Percentiles rank a stretch among this genome's conserved stretches.
These are phyloP conservation scores for Melanostoma mellinum DNA, from an alignment of 2,888 invertebrate genomes.

Conservation along the genomic window DNA sequence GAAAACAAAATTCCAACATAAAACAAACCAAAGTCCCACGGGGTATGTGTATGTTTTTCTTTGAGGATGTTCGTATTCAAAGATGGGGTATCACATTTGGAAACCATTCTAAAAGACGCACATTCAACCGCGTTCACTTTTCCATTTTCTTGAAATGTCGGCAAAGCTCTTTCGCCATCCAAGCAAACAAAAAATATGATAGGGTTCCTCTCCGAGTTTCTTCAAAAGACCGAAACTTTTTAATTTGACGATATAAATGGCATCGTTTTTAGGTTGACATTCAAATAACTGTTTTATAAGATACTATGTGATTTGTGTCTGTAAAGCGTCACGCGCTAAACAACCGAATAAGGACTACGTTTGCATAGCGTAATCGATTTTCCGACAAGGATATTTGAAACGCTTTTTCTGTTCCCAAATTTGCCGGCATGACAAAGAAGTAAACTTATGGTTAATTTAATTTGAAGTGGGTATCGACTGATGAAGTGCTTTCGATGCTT, in stretches of 20 bases:
- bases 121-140: conserved; percentile 47
- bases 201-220: conserved; percentile 15
- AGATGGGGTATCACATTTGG: conserved; percentile 41
- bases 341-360: conserved; percentile 35
- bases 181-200: conserved; percentile 8
- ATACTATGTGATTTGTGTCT: conserved; percentile 25
- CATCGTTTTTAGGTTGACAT: conserved; percentile 53
- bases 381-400: conserved; percentile 70
- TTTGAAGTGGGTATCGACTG: conserved; percentile 34
- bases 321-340: too few relatives aligned
- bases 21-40: conserved; percentile 24
- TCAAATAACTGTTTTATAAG: conserved; percentile 62
- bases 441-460: conserved; percentile 48
- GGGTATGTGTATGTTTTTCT: conserved; percentile 15
- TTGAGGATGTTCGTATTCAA: conserved; percentile 10
- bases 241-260: conserved; percentile 69
- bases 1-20: background rate
- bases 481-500: conserved; percentile 31
- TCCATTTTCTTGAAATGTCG: conserved; percentile 32
- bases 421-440: too few relatives aligned
- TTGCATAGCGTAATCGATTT: conserved; percentile 67
- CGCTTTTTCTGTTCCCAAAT: conserved; percentile 5
- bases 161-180: background rate
- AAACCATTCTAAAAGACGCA: conserved; percentile 39
- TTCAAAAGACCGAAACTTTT: conserved; percentile 55